Percentiles rank a stretch among this genome's conserved stretches.
Evolutionary conservation across 2,888 invertebrate genomes (phyloP).

Genomic region (Nasonovia ribisnigri): DNA sequence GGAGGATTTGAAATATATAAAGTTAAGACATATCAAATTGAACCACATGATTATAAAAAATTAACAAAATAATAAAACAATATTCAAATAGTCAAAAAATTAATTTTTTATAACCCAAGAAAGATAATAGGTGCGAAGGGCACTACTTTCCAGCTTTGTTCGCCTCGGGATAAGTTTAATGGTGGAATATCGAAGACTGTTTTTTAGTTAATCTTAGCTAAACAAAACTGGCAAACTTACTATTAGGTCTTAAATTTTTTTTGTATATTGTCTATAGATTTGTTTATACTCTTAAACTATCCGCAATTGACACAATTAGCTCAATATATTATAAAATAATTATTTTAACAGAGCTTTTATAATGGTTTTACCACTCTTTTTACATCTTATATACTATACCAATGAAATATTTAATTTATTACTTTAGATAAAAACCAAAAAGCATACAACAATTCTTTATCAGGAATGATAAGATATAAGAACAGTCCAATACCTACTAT

Average conservation of each 20-base stretch:
- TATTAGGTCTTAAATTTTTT: neutral
- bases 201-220: neutral
- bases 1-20: neutral
- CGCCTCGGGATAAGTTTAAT: neutral
- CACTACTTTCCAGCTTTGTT: neutral
- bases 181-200: neutral
- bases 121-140: neutral
- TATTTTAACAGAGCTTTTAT: neutral
- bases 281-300: neutral
- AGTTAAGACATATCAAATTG: neutral
- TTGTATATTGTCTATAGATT: neutral
- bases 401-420: neutral
- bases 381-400: neutral
- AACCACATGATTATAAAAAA: neutral
- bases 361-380: neutral
- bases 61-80: neutral
- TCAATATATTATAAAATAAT: neutral
- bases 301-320: neutral
- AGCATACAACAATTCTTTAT: neutral
- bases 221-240: neutral
- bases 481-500: neutral
- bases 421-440: neutral
- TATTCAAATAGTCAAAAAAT: neutral
- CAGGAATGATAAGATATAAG: neutral
- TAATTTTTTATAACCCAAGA: neutral